Base-by-base conservation (phyloP, 1,140 invertebrate genomes). In the Neotoxoptera formosana region DNA sequence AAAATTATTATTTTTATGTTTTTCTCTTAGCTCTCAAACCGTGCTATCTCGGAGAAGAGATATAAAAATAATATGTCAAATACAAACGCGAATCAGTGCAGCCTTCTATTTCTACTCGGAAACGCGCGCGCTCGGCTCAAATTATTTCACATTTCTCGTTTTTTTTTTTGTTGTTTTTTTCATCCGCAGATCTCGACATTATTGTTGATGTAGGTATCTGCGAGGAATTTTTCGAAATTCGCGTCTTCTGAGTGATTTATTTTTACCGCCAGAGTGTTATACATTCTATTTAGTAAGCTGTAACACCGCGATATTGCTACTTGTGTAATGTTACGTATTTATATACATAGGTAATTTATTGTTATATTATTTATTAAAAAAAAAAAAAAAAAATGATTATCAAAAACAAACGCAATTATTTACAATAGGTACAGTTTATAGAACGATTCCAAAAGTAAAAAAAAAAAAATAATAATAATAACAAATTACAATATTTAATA, bases 361-460 rank as follows among this genome's bases (percentile, higher is more conserved):
- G 36, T 41, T 86, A 25, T 6, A 41, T 41, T 30, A 41, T 41
- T 11, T 23, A 84, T 21, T 2, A 25, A 86, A 45, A 86, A 86
- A 86, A 86, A 86, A 86, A 86, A 86, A 81, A 81, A 36, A 84
- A 45, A 45, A 25, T 17, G 83, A 45, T 86, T 86, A 86, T 45
- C 83, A 45, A 86, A 86, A 86, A 86, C 83, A 86, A 86, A 30
- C 23, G 23, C 83, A 45, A 86, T 86, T 45, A 86, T 86, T 45
- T 41, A 86, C 36, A 86, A 45, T 34, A 76, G n/a, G 0, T 84
- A 41, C 21, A 84, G 20, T 86, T 45, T 30, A 41, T 84, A 86
- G 41, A 14, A 36, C 23, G 17, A 86, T 45, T 45, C n/a, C 60
- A 67, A 67, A n/a, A 67, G 53, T 25, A 30, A n/a, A 67, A 67